Percentiles rank a stretch among this genome's conserved stretches.
Conservation (phyloP, 2,113 vertebrate species). For the Laticauda colubrina region DNA sequence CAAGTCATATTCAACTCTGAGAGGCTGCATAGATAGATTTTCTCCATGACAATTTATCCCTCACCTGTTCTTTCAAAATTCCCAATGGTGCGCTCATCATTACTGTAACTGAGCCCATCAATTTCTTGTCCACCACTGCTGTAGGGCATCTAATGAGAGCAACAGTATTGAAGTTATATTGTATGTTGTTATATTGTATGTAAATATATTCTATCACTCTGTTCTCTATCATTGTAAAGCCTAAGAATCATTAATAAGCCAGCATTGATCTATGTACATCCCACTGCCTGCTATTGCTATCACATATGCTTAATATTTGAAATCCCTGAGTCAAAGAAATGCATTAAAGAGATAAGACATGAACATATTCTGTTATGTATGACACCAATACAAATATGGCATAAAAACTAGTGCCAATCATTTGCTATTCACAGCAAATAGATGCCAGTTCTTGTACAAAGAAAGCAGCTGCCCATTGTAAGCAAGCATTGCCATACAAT, state of each 20-base stretch:
- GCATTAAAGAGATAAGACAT: neutral
- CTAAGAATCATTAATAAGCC: neutral
- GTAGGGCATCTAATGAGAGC: neutral
- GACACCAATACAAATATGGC: neutral
- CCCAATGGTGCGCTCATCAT: neutral
- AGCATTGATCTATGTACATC: neutral
- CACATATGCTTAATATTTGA: neutral
- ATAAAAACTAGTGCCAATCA: neutral
- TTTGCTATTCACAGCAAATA: conserved; percentile 1
- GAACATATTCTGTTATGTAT: neutral
- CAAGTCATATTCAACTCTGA: neutral
- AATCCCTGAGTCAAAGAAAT: neutral
- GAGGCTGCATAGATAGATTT: neutral
- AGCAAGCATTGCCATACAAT: conserved; percentile 2
- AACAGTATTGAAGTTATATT: neutral
- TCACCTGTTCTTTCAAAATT: neutral
- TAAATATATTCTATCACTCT: neutral
- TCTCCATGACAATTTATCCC: neutral
- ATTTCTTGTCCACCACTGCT: neutral
- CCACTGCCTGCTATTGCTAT: neutral
- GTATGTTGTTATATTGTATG: neutral
- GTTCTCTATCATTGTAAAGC: neutral
- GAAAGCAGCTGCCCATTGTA: conserved; percentile 3
- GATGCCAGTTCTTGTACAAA: conserved; percentile 3
- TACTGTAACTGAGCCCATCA: neutral